Percentiles rank a stretch among this genome's conserved stretches.
Evolutionary conservation across 2,797 vertebrate genomes (phyloP).

Genomic region (Scolopax rusticola): DNA sequence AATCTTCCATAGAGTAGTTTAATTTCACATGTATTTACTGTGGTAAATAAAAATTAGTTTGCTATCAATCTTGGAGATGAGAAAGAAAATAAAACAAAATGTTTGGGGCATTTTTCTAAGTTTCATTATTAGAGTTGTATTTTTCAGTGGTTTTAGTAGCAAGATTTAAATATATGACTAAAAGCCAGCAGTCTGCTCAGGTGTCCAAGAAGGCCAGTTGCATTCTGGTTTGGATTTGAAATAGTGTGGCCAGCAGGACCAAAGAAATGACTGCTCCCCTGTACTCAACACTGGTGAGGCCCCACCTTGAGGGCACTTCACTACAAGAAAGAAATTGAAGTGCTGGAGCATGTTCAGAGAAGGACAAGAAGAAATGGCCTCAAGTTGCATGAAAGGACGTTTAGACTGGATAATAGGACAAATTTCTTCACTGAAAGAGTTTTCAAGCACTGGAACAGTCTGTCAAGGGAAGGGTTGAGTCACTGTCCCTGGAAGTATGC

Average conservation of each 20-base stretch:
- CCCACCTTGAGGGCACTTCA: too few relatives aligned
- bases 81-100: not conserved
- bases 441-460: not conserved
- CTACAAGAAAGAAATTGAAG: not conserved
- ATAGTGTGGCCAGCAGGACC: not conserved
- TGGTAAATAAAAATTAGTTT: not conserved
- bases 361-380: not conserved
- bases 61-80: not conserved
- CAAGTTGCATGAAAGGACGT: not conserved
- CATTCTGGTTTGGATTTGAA: not conserved
- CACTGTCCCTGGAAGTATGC: not conserved
- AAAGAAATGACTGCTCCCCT: not conserved
- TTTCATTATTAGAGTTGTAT: not conserved
- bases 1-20: not conserved
- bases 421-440: not conserved
- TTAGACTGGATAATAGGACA: not conserved
- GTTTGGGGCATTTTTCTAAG: not conserved
- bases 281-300: not conserved
- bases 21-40: not conserved
- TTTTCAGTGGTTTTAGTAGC: not conserved
- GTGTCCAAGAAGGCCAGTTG: not conserved
- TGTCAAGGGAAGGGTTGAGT: not conserved
- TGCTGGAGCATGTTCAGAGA: not conserved
- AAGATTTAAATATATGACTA: not conserved
- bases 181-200: not conserved